phyloP scores from a whole-genome alignment of 2,888 invertebrate genomes.

The Caenorhabditis macrosperma region DNA sequence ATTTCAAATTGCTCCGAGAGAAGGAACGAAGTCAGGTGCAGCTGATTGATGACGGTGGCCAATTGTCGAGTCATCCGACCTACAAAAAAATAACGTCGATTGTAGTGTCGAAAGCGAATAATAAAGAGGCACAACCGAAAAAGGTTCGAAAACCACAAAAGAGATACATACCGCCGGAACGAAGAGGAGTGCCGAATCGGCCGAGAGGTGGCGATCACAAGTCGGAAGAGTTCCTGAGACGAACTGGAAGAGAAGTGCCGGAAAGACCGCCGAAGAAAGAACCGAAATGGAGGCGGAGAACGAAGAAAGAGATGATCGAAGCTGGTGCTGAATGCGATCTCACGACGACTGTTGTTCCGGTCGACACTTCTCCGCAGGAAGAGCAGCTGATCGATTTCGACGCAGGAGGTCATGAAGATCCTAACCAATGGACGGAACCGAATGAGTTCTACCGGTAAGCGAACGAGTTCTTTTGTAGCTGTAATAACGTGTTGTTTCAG shows the following conservation, averaged over 20 bases:
- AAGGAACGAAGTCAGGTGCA: conserved; percentile 9
- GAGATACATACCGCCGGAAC: background rate
- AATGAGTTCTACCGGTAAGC: no score
- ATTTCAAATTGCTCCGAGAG: conserved; percentile 1
- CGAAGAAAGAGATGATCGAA: background rate
- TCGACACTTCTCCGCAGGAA: no score
- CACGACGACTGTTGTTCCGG: no score
- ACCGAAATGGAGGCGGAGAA: background rate
- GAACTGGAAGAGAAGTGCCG: background rate
- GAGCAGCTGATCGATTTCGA: no score
- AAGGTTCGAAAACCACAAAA: conserved; percentile 7
- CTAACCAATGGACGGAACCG: no score
- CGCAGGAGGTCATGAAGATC: no score
- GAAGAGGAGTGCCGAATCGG: background rate
- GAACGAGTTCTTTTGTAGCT: no score
- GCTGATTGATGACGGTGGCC: background rate
- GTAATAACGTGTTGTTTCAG: no score
- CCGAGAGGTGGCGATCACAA: background rate
- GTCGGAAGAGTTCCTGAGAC: background rate
- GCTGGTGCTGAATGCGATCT: no score
- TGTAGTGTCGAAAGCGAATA: background rate
- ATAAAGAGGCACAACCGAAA: background rate
- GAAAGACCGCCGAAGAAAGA: background rate
- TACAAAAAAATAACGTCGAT: background rate
- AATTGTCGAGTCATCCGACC: background rate